These are phyloP conservation scores for Lichenostomus cassidix DNA, from an alignment of 2,113 vertebrate species.

Conservation along the genomic window DNA sequence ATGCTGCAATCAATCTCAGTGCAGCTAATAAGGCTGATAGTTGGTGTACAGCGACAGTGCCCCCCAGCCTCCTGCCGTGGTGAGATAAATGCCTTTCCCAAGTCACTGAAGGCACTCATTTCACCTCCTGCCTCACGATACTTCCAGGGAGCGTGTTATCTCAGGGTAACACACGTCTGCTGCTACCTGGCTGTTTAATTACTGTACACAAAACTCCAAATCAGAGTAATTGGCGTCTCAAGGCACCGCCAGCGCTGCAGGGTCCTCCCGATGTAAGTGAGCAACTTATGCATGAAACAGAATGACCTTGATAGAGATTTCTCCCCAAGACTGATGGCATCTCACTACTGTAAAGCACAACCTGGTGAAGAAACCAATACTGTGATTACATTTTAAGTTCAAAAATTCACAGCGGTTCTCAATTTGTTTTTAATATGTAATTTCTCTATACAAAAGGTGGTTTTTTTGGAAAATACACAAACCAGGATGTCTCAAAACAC, in stretches of 20 bases:
- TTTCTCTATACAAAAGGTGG: neutral
- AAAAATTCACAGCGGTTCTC: neutral
- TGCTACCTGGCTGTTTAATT: constrained; percentile 70
- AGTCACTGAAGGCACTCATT: constrained; percentile 48
- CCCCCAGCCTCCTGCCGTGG: neutral
- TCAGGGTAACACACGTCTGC: constrained; percentile 63
- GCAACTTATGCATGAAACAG: neutral
- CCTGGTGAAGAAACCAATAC: neutral
- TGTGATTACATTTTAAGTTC: neutral
- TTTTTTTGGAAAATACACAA: neutral
- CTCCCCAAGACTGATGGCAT: neutral
- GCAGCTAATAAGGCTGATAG: neutral
- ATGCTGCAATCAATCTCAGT: neutral
- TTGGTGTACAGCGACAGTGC: neutral
- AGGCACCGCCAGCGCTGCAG: neutral
- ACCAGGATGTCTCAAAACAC: neutral
- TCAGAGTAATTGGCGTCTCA: constrained; percentile 45
- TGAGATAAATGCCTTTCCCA: constrained; percentile 64
- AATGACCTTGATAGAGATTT: constrained; percentile 31
- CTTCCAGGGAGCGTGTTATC: constrained; percentile 67
- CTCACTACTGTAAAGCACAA: neutral
- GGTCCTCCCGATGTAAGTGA: constrained; percentile 16
- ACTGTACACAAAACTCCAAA: constrained; percentile 55
- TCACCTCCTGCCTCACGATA: constrained; percentile 38
- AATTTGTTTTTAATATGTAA: neutral